Base-by-base conservation (phyloP, 1,140 invertebrate species). In the Drosophila watanabei region DNA sequence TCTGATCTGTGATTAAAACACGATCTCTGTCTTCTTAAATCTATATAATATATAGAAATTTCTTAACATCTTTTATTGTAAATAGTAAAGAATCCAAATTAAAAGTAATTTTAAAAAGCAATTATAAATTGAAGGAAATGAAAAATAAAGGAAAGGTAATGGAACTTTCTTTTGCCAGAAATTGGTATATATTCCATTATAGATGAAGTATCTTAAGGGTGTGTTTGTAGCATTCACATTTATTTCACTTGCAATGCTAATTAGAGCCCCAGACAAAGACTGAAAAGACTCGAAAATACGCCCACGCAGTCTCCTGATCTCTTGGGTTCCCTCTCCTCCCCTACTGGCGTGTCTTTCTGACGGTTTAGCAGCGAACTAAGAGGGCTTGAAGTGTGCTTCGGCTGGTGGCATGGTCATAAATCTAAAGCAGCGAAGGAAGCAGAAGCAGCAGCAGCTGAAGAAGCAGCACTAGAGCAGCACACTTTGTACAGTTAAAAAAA, bases 361-460 rank as follows among this genome's bases (percentile, higher is more conserved):
- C 48, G 24, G 16, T 49, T 49, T 28, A 49, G 4, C 48, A 18
- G 28, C 4, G 14, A 28, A 24, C 51, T 14, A 8, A 24, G 49
- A 46, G 41, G 51, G 46, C 61, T 51, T 45, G 13, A 20, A 32
- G 18, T 46, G 30, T 20, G 65, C 18, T 20, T 37, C 20, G 60
- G 37, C 64, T 35, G 33, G 75, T 41, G 59, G 79, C 39, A 43
- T 72, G 72, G 85, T 69, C 80, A 87, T 87, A 87, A 87, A 87
- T 87, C 85, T 87, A 69, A 69, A 72, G 65, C 68, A 78, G 54
- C 54, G n/a, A 4, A 66, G 37, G 46, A 48, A 43, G 66, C 62
- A 65, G n/a, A 9, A 41, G 33, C 43, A 51, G 10, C 43, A 51
- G 10, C 18, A 41, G 66, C 35, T 13, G 32, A 54, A 59, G 41